Conservation (phyloP, 2,797 vertebrate species). For the Lagodon rhomboides region DNA sequence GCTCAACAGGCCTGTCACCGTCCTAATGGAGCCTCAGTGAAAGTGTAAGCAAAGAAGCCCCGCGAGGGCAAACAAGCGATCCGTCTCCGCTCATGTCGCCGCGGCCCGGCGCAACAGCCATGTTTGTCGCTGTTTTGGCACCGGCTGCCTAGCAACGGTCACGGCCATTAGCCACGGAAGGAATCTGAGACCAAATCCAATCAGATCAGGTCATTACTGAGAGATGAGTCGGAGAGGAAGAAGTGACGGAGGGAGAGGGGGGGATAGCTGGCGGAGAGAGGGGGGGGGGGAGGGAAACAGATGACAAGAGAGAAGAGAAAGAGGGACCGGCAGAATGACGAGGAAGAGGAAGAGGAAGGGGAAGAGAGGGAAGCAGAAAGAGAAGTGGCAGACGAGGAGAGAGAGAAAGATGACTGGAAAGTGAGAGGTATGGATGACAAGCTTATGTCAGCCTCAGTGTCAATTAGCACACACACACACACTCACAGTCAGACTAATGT, state of each 20-base stretch:
- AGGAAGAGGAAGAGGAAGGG: neutral
- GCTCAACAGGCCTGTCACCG: conserved; percentile 30
- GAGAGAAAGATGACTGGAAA: conserved; percentile 35
- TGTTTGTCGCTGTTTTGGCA: conserved; percentile 73
- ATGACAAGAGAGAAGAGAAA: neutral
- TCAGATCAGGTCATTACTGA: conserved; percentile 78
- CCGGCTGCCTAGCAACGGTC: conserved; percentile 74
- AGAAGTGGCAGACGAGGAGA: conserved; percentile 4
- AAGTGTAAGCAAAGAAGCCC: conserved; percentile 62
- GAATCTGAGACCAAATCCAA: conserved; percentile 80
- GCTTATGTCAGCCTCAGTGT: conserved; percentile 66
- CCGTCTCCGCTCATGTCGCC: conserved; percentile 42
- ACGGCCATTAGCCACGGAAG: conserved; percentile 72
- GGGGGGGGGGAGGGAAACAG: neutral
- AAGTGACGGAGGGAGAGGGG: conserved; percentile 51
- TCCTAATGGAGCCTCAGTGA: conserved; percentile 60
- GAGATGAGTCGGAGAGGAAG: conserved; percentile 64
- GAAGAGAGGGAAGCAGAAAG: neutral
- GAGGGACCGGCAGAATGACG: neutral
- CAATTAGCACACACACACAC: conserved; percentile 58
- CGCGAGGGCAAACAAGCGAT: conserved; percentile 64
- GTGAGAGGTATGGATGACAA: conserved; percentile 53
- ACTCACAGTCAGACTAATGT: conserved; percentile 1
- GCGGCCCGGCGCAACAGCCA: conserved; percentile 39
- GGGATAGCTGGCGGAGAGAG: neutral